Percentiles rank a stretch among this genome's conserved stretches.
Evolutionary conservation across 2,797 vertebrate species (phyloP).

Genomic region (Channa striata): DNA sequence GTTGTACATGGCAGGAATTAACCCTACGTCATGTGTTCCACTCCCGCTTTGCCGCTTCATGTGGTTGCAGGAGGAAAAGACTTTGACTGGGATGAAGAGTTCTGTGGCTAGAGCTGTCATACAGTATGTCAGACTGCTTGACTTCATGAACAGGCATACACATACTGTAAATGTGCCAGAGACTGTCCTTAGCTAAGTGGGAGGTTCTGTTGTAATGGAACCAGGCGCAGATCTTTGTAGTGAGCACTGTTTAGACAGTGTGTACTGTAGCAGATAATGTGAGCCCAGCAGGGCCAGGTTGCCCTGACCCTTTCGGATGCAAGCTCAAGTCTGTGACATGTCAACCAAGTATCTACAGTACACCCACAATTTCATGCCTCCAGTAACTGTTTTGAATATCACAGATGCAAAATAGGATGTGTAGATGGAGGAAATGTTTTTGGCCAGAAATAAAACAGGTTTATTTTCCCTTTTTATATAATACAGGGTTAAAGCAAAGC

Average conservation of each 20-base stretch:
- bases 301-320: conserved; percentile 22
- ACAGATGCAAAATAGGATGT: neutral
- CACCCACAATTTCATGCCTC: conserved; percentile 7
- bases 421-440: neutral
- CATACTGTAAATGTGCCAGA: conserved; percentile 4
- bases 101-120: conserved; percentile 57
- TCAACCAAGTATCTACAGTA: conserved; percentile 28
- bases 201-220: conserved; percentile 53
- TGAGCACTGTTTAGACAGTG: conserved; percentile 39
- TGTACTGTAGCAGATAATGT: conserved; percentile 45
- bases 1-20: conserved; percentile 70
- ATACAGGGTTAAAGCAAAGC: neutral
- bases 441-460: neutral
- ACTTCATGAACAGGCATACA: conserved; percentile 20
- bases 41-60: conserved; percentile 51
- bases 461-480: neutral
- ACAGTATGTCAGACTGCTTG: conserved; percentile 34
- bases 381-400: conserved; percentile 6
- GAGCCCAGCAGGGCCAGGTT: conserved; percentile 46
- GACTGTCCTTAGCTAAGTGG: conserved; percentile 21
- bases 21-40: conserved; percentile 72
- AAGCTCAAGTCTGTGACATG: conserved; percentile 30
- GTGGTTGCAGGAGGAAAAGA: conserved; percentile 68
- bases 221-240: conserved; percentile 28
- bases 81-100: conserved; percentile 61